A percentile compares a stretch with the other conserved stretches of the same genome.
phyloP scores from a whole-genome alignment of 2,888 invertebrate genomes.

The Ommatoiulus sabulosus region DNA sequence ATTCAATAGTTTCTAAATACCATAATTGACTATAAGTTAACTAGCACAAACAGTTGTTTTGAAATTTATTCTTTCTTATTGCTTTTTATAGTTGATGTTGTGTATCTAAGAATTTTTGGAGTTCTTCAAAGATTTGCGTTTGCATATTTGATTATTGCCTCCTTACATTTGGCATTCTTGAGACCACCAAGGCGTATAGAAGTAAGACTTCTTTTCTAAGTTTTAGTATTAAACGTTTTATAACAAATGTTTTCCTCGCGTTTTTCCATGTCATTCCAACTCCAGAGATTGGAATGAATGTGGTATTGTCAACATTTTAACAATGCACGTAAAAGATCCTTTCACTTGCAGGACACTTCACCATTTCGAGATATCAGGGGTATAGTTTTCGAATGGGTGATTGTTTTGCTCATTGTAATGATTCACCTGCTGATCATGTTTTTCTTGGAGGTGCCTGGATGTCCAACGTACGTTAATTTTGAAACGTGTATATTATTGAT shows the following conservation, averaged over 20 bases:
- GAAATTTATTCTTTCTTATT: too few species aligned
- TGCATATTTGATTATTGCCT: constrained; percentile 69
- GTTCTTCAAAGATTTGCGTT: constrained; percentile 71
- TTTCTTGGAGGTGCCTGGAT: constrained; percentile 67
- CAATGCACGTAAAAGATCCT: background rate
- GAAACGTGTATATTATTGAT: background rate
- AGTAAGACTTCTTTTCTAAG: background rate
- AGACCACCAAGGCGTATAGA: background rate
- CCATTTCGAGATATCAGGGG: constrained; percentile 65
- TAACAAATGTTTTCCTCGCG: background rate
- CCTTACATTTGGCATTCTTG: constrained; percentile 56
- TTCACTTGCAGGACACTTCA: constrained; percentile 53
- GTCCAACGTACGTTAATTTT: constrained; percentile 66
- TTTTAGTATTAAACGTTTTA: too few species aligned
- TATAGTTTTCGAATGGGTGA: constrained; percentile 68
- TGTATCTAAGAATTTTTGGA: constrained; percentile 69
- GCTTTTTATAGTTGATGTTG: constrained; percentile 61
- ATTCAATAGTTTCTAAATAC: too few species aligned
- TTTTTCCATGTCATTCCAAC: background rate
- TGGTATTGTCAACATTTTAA: background rate
- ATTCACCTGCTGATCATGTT: constrained; percentile 68
- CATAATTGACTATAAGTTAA: too few species aligned
- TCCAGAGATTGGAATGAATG: background rate
- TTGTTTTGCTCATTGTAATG: constrained; percentile 64
- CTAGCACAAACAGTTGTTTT: too few species aligned